These are phyloP conservation scores for Allophyes oxyacanthae DNA, from an alignment of 2,888 invertebrate genomes.

Conservation along the genomic window DNA sequence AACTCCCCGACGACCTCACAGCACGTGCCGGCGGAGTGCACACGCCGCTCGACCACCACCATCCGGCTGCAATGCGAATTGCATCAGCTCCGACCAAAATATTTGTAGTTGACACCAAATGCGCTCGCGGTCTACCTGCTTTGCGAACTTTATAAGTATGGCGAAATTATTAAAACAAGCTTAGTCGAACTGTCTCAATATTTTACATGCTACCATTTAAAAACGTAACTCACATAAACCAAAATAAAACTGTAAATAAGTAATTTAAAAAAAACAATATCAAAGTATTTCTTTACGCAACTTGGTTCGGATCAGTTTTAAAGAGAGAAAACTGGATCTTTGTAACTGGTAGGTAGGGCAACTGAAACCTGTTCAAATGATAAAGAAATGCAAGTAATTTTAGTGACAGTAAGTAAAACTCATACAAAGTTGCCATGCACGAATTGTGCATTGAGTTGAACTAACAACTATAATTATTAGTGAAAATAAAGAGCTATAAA, in stretches of 20 bases:
- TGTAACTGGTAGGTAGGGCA: slow-evolving; percentile 33
- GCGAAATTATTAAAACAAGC: slow-evolving; percentile 57
- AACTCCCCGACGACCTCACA: slow-evolving; percentile 67
- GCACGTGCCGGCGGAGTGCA: slow-evolving; percentile 70
- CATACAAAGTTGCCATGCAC: neutral
- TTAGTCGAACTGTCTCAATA: slow-evolving; percentile 31
- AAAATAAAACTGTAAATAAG: neutral
- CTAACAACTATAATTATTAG: neutral
- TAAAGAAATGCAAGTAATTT: slow-evolving; percentile 1
- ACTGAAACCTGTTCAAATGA: slow-evolving; percentile 24
- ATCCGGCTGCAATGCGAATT: slow-evolving; percentile 72
- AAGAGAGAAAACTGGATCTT: slow-evolving; percentile 35
- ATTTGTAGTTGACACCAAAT: slow-evolving; percentile 54
- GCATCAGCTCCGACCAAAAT: slow-evolving; percentile 68
- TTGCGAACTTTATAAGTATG: slow-evolving; percentile 66
- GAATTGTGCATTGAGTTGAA: neutral
- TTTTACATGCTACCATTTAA: slow-evolving; percentile 17
- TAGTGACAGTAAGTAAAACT: neutral
- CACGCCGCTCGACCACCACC: slow-evolving; percentile 59
- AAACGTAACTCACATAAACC: neutral
- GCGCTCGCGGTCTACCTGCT: slow-evolving; percentile 65
- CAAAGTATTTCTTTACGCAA: slow-evolving; percentile 17
- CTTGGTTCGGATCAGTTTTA: slow-evolving; percentile 7
- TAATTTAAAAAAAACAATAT: neutral
- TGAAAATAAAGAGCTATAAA: neutral